Evolutionary conservation across 2,888 invertebrate species (phyloP).

Genomic region (Ethmia dodecea): DNA sequence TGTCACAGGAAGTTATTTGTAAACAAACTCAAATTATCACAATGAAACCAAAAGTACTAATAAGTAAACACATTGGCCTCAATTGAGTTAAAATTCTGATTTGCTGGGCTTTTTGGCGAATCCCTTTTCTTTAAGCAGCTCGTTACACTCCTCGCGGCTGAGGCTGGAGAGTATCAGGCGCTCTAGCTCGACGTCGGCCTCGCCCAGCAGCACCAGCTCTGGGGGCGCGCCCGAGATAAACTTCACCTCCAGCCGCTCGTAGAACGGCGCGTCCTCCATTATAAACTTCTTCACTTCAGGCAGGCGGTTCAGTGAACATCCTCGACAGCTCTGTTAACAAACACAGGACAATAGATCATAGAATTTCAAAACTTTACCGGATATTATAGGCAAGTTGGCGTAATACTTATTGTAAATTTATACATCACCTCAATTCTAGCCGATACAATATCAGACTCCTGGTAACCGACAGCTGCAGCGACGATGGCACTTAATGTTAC

Average conservation of each 20-base stretch:
- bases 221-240: conserved; percentile 82
- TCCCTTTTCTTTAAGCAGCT: conserved; percentile 78
- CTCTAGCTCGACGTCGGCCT: conserved; percentile 79
- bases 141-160: conserved; percentile 81
- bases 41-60: too few species aligned
- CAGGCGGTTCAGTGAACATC: conserved; percentile 81
- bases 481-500: conserved; percentile 26
- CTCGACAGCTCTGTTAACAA: conserved; percentile 80
- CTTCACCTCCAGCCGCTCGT: conserved; percentile 79
- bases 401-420: not conserved
- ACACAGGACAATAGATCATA: too few species aligned
- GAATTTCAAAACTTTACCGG: too few species aligned
- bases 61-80: too few species aligned
- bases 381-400: not conserved
- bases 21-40: too few species aligned
- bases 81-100: conserved; percentile 1
- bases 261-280: conserved; percentile 81
- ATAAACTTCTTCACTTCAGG: conserved; percentile 82
- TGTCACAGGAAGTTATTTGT: too few species aligned
- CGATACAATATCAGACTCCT: conserved; percentile 48
- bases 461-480: conserved; percentile 33
- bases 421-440: conserved; percentile 65
- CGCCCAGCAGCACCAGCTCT: conserved; percentile 78
- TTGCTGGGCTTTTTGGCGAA: conserved; percentile 50
- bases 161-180: conserved; percentile 76